Conservation (phyloP, 2,888 invertebrate genomes). For the Orthosia gracilis region DNA sequence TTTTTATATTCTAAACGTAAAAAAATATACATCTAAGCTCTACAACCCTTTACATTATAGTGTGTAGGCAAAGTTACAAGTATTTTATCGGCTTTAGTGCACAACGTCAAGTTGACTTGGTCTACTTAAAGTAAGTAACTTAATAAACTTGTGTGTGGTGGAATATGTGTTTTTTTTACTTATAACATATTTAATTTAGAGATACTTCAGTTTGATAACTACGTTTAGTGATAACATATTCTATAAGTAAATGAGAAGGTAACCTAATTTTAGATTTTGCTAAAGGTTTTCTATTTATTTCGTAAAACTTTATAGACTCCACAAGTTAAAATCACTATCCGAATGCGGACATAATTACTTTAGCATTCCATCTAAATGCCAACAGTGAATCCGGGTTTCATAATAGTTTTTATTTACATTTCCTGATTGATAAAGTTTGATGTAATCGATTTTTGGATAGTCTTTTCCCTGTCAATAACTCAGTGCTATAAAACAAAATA, state of each 20-base stretch:
- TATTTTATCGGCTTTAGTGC: conserved; percentile 32
- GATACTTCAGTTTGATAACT: neutral
- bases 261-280: too few relatives aligned
- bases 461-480: too few relatives aligned
- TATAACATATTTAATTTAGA: neutral
- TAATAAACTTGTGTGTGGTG: conserved; percentile 30
- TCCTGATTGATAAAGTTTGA: neutral
- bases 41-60: neutral
- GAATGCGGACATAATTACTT: too few relatives aligned
- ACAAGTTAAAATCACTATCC: too few relatives aligned
- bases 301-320: too few relatives aligned
- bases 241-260: too few relatives aligned
- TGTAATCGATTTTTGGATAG: neutral
- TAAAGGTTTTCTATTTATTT: too few relatives aligned
- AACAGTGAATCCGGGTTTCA: neutral
- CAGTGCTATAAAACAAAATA: too few relatives aligned
- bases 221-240: neutral
- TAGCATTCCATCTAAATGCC: too few relatives aligned
- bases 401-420: neutral
- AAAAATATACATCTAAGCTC: neutral
- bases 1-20: neutral
- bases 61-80: conserved; percentile 29
- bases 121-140: conserved; percentile 39
- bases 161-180: conserved; percentile 41
- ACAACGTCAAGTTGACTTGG: conserved; percentile 29